Evolutionary conservation across 2,888 invertebrate genomes (phyloP), one percentile per base, ranked within the genome.

Genomic region (Agrochola lota): DNA sequence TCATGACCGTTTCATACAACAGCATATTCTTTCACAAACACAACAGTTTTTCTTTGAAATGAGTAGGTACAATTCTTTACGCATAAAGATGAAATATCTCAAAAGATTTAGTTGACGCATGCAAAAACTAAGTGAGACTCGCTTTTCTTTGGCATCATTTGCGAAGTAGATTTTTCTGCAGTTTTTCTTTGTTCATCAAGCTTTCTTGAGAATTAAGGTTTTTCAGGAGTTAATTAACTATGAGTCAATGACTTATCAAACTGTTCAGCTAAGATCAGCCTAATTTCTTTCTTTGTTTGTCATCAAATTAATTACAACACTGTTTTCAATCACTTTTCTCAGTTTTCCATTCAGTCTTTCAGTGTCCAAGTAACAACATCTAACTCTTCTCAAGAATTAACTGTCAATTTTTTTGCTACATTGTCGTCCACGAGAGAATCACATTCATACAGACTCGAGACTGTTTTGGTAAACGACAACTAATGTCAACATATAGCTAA

Each of bases 81-180:
- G 30, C 68, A 66, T 70, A 71, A 59, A 62, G 7, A 60, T 63
- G 57, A 84, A 64, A 60, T 72, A 79, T 76, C 70, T 73, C 15
- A 11, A 35, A 66, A 78, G 49, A 62, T 76, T 57, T 35, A 55
- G n/a, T 46, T 26, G 15, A 30, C 57, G 26, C 46, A 57, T 52
- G 63, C 75, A 77, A 77, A 86, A 82, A 77, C 72, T 46, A 59
- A 12, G 35, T 11, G 64, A 11, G 77, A 15, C 40, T 17, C 20
- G n/a, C 30, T 64, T 74, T 72, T 64, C 55, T 71, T 69, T n/a
- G 12, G 20, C 57, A 69, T 62, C 35, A 57, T 30, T 75, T 69
- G 15, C 30, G 26, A 68, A 60, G 30, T 49, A 49, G 20, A 67
- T 49, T 67, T 72, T 23, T 74, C 40, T 57, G 30, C 55, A 67